Evolutionary conservation across 2,888 invertebrate genomes (phyloP), one percentile per base, ranked within the genome.

Genomic region (Aelia acuminata): DNA sequence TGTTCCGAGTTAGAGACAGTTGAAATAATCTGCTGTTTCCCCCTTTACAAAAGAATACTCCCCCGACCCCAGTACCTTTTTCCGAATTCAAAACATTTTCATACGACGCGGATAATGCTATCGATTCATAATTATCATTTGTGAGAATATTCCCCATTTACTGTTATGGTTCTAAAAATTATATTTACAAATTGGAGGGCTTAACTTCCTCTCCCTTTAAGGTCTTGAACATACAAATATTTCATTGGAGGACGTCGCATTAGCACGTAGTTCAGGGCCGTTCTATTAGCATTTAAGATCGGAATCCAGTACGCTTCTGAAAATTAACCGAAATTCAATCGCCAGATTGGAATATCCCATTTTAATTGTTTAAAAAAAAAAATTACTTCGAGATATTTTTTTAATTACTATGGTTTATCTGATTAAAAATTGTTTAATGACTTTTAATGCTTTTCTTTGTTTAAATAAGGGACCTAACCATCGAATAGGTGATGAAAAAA

Each of bases 1-100:
- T 70, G 63, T 70, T 70, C 31, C 63, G 63, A 70, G 63, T 70
- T 70, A 31, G 63, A 70, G 63, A 70, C 63, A 70, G 63, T 70
- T 70, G 63, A 70, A 70, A 70, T 70, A 70, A 70, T 70, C 63
- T 70, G 31, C 18, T 70, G 63, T 70, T 70, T 70, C 63, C 22
- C 63, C n/a, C 5, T 70, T 70, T 20, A 70, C 63, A 70, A 70
- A 70, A 70, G 63, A 70, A 70, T 70, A 70, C 35, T 35, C 63
- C 20, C 22, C 7, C 22, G n/a, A 11, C 15, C 35, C 63, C 35
- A 2, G 11, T 13, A 35, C 63, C 35, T 18, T 70, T 35, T 1
- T 11, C 31, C 18, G 20, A 70, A 70, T 70, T 70, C 26, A 35
- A 35, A 70, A 70, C 63, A 18, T 70, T 70, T 70, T 70, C 57